Evolutionary conservation across 2,888 invertebrate genomes (phyloP).

Genomic region (Eupithecia insigniata): DNA sequence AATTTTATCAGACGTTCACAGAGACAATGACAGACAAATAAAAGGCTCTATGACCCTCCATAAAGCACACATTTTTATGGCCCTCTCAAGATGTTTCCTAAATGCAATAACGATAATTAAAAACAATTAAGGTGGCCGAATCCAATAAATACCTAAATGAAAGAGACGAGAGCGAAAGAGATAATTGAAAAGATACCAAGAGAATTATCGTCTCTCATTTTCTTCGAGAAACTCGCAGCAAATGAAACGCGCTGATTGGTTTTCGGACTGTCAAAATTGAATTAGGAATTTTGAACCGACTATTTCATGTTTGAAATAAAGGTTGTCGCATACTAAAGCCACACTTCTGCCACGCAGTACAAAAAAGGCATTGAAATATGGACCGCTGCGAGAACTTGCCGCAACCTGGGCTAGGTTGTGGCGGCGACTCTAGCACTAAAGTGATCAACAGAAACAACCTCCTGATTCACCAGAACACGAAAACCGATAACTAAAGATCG

Average conservation of each 20-base stretch:
- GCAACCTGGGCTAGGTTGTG: too few species aligned
- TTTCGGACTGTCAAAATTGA: constrained; percentile 18
- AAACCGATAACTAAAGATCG: background rate
- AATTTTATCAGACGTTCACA: background rate
- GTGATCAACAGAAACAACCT: too few species aligned
- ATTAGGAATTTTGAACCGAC: background rate
- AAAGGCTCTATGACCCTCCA: background rate
- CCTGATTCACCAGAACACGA: background rate
- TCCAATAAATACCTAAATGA: constrained; percentile 53
- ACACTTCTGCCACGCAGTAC: background rate
- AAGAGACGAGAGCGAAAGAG: constrained; percentile 50
- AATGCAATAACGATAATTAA: constrained; percentile 42
- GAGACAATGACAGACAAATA: background rate
- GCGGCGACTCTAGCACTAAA: too few species aligned
- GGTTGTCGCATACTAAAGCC: background rate
- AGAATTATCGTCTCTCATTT: constrained; percentile 54
- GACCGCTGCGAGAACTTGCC: too few species aligned
- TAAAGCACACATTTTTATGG: constrained; percentile 10
- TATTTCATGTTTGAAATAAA: background rate
- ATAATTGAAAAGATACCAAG: constrained; percentile 71
- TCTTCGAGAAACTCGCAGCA: constrained; percentile 21
- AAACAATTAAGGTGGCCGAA: constrained; percentile 43
- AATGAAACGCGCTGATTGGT: constrained; percentile 30
- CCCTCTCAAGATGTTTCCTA: constrained; percentile 16
- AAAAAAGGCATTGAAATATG: background rate